Conservation (phyloP, 2,888 invertebrate genomes). For the Xanthia icteritia region DNA sequence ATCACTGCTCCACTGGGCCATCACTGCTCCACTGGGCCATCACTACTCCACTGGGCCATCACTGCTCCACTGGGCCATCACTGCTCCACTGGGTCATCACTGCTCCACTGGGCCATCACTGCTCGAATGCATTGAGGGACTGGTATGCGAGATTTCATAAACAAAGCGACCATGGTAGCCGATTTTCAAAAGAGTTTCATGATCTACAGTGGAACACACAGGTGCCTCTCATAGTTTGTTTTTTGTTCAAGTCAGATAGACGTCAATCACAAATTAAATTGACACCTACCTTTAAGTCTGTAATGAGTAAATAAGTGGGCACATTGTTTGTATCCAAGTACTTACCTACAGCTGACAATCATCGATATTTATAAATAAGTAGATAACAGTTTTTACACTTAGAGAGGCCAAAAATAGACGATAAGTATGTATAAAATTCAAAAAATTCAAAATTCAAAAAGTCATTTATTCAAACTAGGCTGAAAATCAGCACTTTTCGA, state of each 20-base stretch:
- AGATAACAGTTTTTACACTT: background rate
- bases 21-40: too few relatives aligned
- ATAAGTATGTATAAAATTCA: background rate
- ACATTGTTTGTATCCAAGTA: conserved; percentile 14
- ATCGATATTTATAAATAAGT: conserved; percentile 4
- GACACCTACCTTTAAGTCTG: background rate
- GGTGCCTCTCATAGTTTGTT: background rate
- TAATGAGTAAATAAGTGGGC: conserved; percentile 19
- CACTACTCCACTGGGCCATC: too few relatives aligned
- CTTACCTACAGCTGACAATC: conserved; percentile 1
- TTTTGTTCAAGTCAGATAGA: conserved; percentile 4
- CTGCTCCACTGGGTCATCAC: too few relatives aligned
- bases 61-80: too few relatives aligned
- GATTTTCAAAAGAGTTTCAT: background rate
- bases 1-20: too few relatives aligned
- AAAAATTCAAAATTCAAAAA: too few relatives aligned
- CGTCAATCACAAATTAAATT: conserved; percentile 38
- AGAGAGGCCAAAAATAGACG: background rate
- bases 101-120: too few relatives aligned
- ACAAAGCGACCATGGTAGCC: background rate
- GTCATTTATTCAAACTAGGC: too few relatives aligned
- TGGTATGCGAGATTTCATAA: too few relatives aligned
- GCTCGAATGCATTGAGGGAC: background rate
- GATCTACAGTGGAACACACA: background rate
- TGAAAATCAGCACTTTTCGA: too few relatives aligned